Evolutionary conservation across 2,888 invertebrate genomes (phyloP).

Genomic region (Incurvaria masculella): DNA sequence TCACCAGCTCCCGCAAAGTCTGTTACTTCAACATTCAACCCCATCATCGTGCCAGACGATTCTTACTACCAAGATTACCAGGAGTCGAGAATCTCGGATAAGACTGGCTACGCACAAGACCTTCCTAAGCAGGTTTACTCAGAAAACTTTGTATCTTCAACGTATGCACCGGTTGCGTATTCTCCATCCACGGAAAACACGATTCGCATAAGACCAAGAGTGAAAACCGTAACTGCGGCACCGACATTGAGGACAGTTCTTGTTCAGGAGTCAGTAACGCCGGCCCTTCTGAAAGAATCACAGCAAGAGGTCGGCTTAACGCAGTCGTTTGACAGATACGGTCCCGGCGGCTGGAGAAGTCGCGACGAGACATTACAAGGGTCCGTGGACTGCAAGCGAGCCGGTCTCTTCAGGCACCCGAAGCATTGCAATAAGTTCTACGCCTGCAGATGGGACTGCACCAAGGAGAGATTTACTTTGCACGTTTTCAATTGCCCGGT

Average conservation of each 20-base stretch:
- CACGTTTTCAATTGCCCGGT: conserved; percentile 78
- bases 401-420: conserved; percentile 66
- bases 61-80: conserved; percentile 46
- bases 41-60: conserved; percentile 50
- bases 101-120: conserved; percentile 27
- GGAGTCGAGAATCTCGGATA: conserved; percentile 25
- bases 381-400: conserved; percentile 59
- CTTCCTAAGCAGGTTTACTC: conserved; percentile 21
- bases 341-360: conserved; percentile 60
- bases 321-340: conserved; percentile 58
- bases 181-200: conserved; percentile 33
- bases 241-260: conserved; percentile 43
- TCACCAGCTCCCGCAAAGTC: conserved; percentile 26
- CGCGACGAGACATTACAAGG: conserved; percentile 59
- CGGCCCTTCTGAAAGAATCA: conserved; percentile 20
- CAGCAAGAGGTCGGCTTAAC: conserved; percentile 23
- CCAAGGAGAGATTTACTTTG: conserved; percentile 70
- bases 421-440: conserved; percentile 80
- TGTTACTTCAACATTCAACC: conserved; percentile 40
- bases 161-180: conserved; percentile 27
- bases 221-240: conserved; percentile 39
- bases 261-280: conserved; percentile 30
- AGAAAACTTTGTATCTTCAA: conserved; percentile 18
- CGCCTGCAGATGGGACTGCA: conserved; percentile 76
- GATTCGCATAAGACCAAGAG: conserved; percentile 32